Base-by-base conservation (phyloP, 2,888 invertebrate genomes). In the Galerucella nymphaeae region DNA sequence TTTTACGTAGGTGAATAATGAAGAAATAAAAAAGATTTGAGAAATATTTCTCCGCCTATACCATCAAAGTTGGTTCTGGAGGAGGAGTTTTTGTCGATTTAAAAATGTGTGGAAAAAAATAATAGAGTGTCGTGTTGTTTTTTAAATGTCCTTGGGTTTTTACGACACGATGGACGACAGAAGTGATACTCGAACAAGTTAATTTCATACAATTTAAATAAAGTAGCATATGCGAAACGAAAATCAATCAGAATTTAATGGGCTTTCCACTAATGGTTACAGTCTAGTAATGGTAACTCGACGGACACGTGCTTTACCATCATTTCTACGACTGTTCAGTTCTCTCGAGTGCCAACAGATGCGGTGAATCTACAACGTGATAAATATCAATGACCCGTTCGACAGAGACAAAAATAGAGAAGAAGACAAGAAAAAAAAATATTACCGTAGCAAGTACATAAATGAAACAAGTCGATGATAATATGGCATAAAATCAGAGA, bases 191-290 rank as follows among this genome's bases (percentile, higher is more conserved):
- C 20, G 58, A n/a, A 66, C 58, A 18, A 66, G 58, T 59, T 66
- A n/a, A 66, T 70, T 75, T 76, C 62, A 70, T 69, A 63, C 70
- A 75, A 73, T 76, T 75, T 70, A 70, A 74, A 72, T 75, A 65
- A 70, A 70, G 71, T 72, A 72, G 75, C 75, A 75, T 72, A 72
- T 77, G 74, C 69, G 77, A 75, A 73, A 75, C 69, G 66, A 75
- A 77, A 79, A 79, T 79, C 79, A 77, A 79, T 77, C 77, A 76
- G 75, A 63, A 71, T 66, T 66, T 76, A 73, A 74, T 71, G 79
- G 38, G 66, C 48, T 77, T 77, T 71, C 73, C 72, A 57, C 71
- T 75, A 76, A 77, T 72, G 76, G 76, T 72, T 71, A 74, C 66
- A 66, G 71, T 70, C 75, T 74, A 73, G 75, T 73, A 76, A 77